A percentile compares a stretch with the other conserved stretches of the same genome.
phyloP scores from a whole-genome alignment of 2,113 vertebrate species.

The Chloroceryle aenea region DNA sequence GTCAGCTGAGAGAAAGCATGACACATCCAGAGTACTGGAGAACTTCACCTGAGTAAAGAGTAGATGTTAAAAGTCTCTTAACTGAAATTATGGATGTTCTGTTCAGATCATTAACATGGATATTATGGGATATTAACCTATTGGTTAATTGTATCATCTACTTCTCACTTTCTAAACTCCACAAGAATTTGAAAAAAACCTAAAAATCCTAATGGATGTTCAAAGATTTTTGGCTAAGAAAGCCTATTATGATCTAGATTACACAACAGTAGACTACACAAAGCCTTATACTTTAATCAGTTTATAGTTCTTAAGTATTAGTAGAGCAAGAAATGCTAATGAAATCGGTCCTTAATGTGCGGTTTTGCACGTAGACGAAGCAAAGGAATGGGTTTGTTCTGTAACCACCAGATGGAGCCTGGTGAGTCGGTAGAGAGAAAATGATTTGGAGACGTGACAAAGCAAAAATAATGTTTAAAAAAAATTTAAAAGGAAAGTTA shows the following conservation, averaged over 20 bases:
- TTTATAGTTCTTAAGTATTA: not conserved
- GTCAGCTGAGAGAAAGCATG: not conserved
- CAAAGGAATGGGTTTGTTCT: rapidly evolving
- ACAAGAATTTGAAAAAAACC: not conserved
- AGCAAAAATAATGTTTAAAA: not conserved
- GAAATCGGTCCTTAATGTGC: rapidly evolving
- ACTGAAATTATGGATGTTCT: not conserved
- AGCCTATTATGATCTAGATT: not conserved
- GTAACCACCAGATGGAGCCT: constrained; percentile 6
- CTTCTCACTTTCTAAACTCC: not conserved
- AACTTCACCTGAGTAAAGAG: not conserved
- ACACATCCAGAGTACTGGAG: not conserved
- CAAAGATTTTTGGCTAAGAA: not conserved
- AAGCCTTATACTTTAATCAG: not conserved
- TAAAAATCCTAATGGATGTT: not conserved
- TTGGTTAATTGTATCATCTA: not conserved
- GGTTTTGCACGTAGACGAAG: rapidly evolving
- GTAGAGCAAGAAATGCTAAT: not conserved
- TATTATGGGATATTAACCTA: not conserved
- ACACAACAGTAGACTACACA: not conserved
- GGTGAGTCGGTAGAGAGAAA: not conserved
- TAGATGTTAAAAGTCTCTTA: not conserved
- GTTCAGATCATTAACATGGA: not conserved
- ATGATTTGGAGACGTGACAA: rapidly evolving
- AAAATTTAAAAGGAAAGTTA: not conserved